Conservation (phyloP, 2,888 invertebrate species). For the Neoitamus cyanurus region DNA sequence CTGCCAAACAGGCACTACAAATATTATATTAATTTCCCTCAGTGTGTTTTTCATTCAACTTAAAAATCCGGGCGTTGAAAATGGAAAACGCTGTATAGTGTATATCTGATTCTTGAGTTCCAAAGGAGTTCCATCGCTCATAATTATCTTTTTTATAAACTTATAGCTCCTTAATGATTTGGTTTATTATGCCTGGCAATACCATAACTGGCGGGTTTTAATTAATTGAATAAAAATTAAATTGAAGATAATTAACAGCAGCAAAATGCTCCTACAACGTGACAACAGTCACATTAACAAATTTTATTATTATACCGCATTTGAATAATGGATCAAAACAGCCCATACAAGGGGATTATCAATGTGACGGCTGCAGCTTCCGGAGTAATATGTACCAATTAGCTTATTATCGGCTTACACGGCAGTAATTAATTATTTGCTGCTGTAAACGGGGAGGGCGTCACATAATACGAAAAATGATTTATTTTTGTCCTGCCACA, state of each 20-base stretch:
- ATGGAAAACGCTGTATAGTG: too few relatives aligned
- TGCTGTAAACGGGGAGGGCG: background rate
- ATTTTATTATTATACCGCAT: background rate
- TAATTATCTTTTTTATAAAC: too few relatives aligned
- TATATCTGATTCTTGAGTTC: too few relatives aligned
- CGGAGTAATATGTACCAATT: background rate
- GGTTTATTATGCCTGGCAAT: too few relatives aligned
- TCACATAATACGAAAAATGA: background rate
- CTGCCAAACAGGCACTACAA: too few relatives aligned
- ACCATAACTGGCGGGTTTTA: background rate
- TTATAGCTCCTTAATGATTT: too few relatives aligned
- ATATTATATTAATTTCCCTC: too few relatives aligned
- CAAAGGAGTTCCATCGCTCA: too few relatives aligned
- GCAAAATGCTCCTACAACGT: background rate
- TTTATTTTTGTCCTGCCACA: background rate
- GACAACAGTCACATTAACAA: background rate
- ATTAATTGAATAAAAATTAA: too few relatives aligned
- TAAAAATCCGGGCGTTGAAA: too few relatives aligned
- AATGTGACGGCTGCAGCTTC: background rate
- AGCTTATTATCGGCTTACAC: background rate
- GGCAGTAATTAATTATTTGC: background rate
- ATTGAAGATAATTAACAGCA: background rate
- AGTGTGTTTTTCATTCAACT: too few relatives aligned
- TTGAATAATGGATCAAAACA: background rate
- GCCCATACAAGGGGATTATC: background rate